Conservation (phyloP, 2,888 invertebrate genomes). For the Diaphora mendica region DNA sequence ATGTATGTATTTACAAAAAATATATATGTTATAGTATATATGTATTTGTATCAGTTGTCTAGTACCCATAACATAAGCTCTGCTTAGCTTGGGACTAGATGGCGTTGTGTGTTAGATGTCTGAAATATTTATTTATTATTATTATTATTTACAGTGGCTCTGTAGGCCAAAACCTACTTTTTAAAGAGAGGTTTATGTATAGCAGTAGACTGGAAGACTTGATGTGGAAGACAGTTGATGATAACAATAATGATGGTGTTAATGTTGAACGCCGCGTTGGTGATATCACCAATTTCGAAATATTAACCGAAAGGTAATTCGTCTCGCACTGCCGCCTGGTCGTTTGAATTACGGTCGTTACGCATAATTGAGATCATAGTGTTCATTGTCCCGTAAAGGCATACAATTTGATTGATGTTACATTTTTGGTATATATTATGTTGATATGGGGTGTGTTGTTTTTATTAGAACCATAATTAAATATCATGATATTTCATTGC, state of each 20-base stretch:
- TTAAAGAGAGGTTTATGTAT: no score
- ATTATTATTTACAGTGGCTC: no score
- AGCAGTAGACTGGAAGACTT: no score
- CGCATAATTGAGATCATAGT: conserved; percentile 1
- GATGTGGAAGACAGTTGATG: no score
- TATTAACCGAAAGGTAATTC: conserved; percentile 2
- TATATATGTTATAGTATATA: no score
- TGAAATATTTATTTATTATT: no score
- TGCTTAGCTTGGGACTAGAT: no score
- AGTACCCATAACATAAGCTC: no score
- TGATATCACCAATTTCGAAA: neutral
- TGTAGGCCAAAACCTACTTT: no score
- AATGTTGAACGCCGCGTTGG: neutral
- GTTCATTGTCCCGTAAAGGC: neutral
- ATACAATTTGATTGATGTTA: conserved; percentile 3
- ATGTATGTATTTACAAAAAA: no score
- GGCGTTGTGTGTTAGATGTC: no score
- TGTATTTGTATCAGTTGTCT: no score
- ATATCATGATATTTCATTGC: neutral
- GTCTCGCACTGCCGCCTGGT: conserved; percentile 6
- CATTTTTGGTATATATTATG: neutral
- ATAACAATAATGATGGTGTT: neutral
- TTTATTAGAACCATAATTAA: neutral
- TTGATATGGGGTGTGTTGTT: neutral
- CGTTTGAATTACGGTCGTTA: conserved; percentile 14